phyloP scores from a whole-genome alignment of 2,113 vertebrate species.

The Mastomys coucha region DNA sequence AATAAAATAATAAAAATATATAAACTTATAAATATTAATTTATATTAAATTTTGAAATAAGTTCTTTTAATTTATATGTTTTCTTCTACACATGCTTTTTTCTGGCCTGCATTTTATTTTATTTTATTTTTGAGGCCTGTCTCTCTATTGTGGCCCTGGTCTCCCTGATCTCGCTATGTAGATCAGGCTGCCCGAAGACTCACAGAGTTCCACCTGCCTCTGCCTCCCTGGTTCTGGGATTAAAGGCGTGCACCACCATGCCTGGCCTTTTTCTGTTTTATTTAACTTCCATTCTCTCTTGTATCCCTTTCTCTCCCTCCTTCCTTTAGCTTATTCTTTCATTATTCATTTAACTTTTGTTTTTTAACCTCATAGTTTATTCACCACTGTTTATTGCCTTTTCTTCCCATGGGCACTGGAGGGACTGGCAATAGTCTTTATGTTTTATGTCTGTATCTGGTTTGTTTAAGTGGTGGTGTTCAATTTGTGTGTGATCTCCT shows the following conservation, averaged over 20 bases:
- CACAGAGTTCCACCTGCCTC: background rate
- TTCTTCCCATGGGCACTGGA: background rate
- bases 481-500: background rate
- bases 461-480: background rate
- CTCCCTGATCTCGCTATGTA: background rate
- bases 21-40: too few relatives aligned
- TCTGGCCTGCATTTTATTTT: background rate
- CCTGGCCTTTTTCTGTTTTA: background rate
- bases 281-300: background rate
- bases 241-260: background rate
- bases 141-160: background rate
- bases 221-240: background rate
- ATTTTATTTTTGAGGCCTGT: background rate
- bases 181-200: background rate
- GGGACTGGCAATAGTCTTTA: background rate
- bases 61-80: background rate
- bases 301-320: background rate
- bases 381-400: background rate
- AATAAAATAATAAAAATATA: too few relatives aligned
- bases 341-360: background rate
- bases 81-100: background rate
- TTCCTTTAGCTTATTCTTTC: background rate
- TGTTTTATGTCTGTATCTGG: background rate
- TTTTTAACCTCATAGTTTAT: background rate
- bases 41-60: background rate